These are phyloP conservation scores for Oenanthe melanoleuca DNA, from an alignment of 2,113 vertebrate species.

Conservation along the genomic window DNA sequence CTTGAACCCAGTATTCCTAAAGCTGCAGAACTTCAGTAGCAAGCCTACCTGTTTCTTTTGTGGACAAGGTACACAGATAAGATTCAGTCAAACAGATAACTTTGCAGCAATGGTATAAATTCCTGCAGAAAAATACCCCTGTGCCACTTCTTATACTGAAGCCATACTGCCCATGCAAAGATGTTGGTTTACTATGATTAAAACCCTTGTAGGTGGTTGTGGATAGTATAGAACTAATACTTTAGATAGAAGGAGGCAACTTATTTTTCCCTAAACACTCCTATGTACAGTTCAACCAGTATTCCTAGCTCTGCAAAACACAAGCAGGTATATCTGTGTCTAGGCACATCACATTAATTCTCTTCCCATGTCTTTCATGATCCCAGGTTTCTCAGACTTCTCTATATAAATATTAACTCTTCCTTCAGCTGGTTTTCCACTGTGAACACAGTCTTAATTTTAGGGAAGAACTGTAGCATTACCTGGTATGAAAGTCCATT, in stretches of 20 bases:
- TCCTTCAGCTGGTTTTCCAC: background rate
- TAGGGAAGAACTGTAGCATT: background rate
- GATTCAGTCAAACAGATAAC: background rate
- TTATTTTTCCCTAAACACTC: background rate
- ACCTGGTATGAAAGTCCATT: background rate
- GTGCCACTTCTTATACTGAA: background rate
- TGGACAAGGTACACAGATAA: background rate
- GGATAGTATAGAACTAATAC: background rate
- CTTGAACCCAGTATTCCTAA: background rate
- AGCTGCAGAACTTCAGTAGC: background rate
- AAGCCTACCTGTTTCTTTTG: background rate
- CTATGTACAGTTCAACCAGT: background rate
- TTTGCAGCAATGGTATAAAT: background rate
- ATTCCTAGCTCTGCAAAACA: background rate
- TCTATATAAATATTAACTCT: background rate
- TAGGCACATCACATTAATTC: background rate
- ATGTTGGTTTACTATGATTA: background rate
- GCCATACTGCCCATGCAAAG: background rate
- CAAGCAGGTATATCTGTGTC: background rate
- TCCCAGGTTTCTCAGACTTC: background rate
- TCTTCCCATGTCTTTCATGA: background rate
- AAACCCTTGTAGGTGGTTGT: accelerated
- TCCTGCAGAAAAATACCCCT: background rate
- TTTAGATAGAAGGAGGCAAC: background rate
- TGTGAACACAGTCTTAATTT: background rate